Conservation (phyloP, 2,797 vertebrate genomes). For the Tarsius wallacei region DNA sequence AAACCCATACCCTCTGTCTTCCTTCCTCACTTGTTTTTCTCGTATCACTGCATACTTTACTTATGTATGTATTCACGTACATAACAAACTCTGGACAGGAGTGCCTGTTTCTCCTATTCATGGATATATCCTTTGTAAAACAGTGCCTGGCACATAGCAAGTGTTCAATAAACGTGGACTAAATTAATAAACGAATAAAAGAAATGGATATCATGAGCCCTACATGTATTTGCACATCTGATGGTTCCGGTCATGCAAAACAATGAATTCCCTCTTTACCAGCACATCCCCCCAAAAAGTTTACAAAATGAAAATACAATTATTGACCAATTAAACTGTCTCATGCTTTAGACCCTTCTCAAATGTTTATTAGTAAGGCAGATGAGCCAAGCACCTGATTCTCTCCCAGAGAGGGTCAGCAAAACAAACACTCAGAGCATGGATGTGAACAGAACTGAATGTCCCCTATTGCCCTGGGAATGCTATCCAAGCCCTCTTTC, state of each 20-base stretch:
- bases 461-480: not conserved
- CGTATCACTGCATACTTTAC: not conserved
- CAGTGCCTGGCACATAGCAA: not conserved
- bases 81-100: not conserved
- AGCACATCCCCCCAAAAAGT: conserved; percentile 37
- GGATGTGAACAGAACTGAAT: not conserved
- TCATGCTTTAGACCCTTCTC: not conserved
- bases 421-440: not conserved
- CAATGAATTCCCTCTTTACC: not conserved
- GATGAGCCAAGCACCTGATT: not conserved
- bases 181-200: conserved; percentile 36
- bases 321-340: not conserved
- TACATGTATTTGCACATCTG: not conserved
- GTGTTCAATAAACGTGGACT: not conserved
- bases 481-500: not conserved
- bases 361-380: conserved; percentile 6
- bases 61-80: not conserved
- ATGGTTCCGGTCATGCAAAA: not conserved
- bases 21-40: not conserved
- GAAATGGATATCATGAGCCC: not conserved
- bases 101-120: not conserved
- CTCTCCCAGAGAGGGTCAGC: not conserved
- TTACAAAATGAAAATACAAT: conserved; percentile 44
- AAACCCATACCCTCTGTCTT: not conserved
- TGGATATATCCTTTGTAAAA: not conserved